Percentiles rank a stretch among this genome's conserved stretches.
Conservation (phyloP, 2,888 invertebrate species). For the Drosophila incognita region DNA sequence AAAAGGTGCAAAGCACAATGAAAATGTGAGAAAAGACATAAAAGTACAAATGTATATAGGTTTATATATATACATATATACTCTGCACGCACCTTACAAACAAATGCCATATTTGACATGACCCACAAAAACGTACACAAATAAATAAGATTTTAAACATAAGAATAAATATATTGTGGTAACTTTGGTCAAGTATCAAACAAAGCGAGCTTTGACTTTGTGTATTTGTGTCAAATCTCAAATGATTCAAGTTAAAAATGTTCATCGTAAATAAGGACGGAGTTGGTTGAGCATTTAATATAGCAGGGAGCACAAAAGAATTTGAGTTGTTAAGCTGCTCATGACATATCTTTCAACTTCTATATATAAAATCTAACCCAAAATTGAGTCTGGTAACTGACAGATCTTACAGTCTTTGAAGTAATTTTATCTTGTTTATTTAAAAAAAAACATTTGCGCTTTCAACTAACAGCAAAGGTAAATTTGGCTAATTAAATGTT, state of each 20-base stretch:
- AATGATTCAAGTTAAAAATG: neutral
- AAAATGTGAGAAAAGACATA: constrained; percentile 24
- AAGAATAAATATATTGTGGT: neutral
- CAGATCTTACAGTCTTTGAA: neutral
- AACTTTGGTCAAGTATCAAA: constrained; percentile 12
- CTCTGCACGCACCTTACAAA: constrained; percentile 28
- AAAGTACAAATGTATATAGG: neutral
- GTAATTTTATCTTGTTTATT: neutral
- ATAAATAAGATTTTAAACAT: constrained; percentile 3
- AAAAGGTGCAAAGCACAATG: constrained; percentile 23
- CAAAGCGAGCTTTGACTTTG: neutral
- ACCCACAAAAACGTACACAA: constrained; percentile 21
- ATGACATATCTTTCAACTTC: neutral
- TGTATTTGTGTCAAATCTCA: neutral
- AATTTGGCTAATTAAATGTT: neutral
- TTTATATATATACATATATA: constrained; percentile 5
- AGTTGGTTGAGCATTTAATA: neutral
- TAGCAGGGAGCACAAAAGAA: neutral
- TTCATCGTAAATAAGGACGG: neutral
- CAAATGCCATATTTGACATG: constrained; percentile 23
- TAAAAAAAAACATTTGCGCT: neutral
- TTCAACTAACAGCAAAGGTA: neutral
- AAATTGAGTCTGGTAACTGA: neutral
- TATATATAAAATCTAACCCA: neutral
- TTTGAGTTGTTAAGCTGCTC: neutral